phyloP scores from a whole-genome alignment of 2,888 invertebrate genomes.

The Aplocera efformata region DNA sequence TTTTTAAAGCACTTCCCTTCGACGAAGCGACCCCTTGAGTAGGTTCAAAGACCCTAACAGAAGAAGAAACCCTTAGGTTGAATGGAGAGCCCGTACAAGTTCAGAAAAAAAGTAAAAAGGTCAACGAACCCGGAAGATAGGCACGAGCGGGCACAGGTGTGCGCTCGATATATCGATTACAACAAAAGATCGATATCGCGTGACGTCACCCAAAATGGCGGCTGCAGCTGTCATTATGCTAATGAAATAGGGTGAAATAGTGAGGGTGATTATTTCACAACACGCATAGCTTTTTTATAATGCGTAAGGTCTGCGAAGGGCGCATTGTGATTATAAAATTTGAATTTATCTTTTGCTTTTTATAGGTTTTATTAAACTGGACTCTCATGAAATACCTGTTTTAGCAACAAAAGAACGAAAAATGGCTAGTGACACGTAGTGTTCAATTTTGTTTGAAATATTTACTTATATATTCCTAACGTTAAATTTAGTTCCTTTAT shows the following conservation, averaged over 20 bases:
- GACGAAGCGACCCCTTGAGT: background rate
- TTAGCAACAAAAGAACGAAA: background rate
- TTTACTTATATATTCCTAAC: too few species aligned
- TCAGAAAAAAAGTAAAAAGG: conserved; percentile 39
- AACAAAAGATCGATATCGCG: conserved; percentile 56
- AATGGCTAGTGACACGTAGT: too few species aligned
- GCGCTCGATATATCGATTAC: conserved; percentile 70
- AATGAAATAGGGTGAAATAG: conserved; percentile 53
- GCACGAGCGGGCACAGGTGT: conserved; percentile 69
- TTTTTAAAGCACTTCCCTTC: conserved; percentile 16
- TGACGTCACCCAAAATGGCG: conserved; percentile 68
- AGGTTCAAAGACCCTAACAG: background rate
- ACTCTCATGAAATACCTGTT: conserved; percentile 18
- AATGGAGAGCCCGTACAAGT: conserved; percentile 14
- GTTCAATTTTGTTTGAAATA: too few species aligned
- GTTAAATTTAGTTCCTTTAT: too few species aligned
- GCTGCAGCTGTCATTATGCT: conserved; percentile 64
- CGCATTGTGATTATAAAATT: conserved; percentile 10
- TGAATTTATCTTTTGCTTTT: conserved; percentile 9
- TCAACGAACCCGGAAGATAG: conserved; percentile 65
- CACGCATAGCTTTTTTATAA: conserved; percentile 40
- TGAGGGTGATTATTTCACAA: conserved; percentile 47
- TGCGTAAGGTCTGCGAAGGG: conserved; percentile 20
- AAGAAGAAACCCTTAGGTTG: conserved; percentile 2
- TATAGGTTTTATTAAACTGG: conserved; percentile 14